These are phyloP conservation scores for Tetramorium simillimum DNA, from an alignment of 1,140 invertebrate genomes.

Conservation along the genomic window DNA sequence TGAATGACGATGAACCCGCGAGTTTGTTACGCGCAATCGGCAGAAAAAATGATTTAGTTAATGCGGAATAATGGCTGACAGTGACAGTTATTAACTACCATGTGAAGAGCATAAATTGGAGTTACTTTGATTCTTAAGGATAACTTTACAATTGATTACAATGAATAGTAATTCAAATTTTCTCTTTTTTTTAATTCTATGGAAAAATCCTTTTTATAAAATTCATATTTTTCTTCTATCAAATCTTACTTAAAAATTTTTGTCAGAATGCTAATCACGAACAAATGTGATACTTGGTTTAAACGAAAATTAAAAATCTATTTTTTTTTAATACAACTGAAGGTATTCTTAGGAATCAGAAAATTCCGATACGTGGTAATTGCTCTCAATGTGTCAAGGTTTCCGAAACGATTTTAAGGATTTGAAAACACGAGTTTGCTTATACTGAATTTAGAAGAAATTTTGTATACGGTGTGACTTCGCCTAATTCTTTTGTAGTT, in stretches of 20 bases:
- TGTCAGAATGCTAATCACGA: neutral
- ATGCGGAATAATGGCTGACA: neutral
- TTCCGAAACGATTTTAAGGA: neutral
- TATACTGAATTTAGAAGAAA: neutral
- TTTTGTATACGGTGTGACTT: neutral
- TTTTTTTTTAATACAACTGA: neutral
- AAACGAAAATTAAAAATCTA: neutral
- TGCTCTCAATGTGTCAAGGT: neutral
- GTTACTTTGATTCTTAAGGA: slow-evolving; percentile 3
- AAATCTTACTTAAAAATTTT: neutral
- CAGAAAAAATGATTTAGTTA: neutral
- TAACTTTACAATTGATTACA: neutral
- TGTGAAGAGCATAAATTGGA: neutral
- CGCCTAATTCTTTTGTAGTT: slow-evolving; percentile 7
- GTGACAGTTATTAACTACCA: neutral
- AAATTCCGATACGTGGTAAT: neutral
- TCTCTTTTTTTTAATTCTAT: neutral
- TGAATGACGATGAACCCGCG: neutral
- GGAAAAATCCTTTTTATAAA: neutral
- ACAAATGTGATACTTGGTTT: neutral
- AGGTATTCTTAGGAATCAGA: neutral
- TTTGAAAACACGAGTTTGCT: neutral
- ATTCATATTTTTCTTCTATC: neutral
- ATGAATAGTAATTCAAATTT: neutral
- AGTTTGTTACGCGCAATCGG: neutral